Conservation (phyloP, 2,888 invertebrate genomes). For the Zele albiditarsus region DNA sequence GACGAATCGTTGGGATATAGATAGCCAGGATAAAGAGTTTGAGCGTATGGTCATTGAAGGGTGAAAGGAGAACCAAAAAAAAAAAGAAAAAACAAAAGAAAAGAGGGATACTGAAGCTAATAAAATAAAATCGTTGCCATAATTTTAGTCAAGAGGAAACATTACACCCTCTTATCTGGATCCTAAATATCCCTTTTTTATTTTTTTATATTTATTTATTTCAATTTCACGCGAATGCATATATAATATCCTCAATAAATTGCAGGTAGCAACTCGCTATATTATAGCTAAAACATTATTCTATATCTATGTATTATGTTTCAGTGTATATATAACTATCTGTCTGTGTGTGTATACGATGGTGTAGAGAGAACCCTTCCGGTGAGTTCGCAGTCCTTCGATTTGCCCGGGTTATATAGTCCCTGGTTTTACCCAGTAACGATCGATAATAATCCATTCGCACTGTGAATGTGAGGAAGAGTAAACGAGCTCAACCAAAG, state of each 20-base stretch:
- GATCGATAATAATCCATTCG: slow-evolving; percentile 38
- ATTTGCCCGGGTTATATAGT: not conserved
- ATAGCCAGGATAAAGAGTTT: slow-evolving; percentile 15
- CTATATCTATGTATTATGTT: too few relatives aligned
- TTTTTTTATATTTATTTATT: slow-evolving; percentile 18
- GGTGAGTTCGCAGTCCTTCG: slow-evolving; percentile 20
- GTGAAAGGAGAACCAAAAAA: slow-evolving; percentile 13
- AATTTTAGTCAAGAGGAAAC: slow-evolving; percentile 11
- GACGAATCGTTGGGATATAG: not conserved
- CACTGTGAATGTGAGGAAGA: slow-evolving; percentile 12
- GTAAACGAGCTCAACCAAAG: not conserved
- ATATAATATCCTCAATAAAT: slow-evolving; percentile 24
- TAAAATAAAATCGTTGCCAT: slow-evolving; percentile 17
- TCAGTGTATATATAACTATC: too few relatives aligned
- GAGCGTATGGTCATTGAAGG: slow-evolving; percentile 17
- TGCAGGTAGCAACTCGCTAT: slow-evolving; percentile 1
- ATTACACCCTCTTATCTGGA: slow-evolving; percentile 11
- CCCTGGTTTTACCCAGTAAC: not conserved
- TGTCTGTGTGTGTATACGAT: not conserved
- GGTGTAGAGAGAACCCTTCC: slow-evolving; percentile 14
- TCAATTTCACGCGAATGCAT: slow-evolving; percentile 14
- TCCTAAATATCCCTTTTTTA: not conserved
- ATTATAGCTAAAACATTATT: too few relatives aligned
- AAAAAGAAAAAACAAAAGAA: slow-evolving; percentile 16
- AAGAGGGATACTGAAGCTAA: not conserved